A percentile compares a stretch with the other conserved stretches of the same genome.
phyloP scores from a whole-genome alignment of 2,888 invertebrate species.

The Orthosia cruda region DNA sequence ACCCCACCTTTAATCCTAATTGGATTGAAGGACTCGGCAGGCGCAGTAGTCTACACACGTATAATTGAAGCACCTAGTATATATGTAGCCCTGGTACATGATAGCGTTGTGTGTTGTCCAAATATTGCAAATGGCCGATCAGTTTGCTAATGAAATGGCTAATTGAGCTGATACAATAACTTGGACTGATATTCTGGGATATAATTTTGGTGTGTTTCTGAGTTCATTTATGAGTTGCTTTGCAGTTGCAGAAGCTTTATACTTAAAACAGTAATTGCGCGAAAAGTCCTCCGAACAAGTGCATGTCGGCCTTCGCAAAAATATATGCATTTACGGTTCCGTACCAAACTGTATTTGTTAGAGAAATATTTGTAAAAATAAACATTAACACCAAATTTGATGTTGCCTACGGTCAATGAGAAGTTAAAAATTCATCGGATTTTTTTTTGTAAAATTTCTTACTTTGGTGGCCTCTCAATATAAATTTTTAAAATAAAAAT shows the following conservation, averaged over 20 bases:
- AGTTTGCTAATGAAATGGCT: constrained; percentile 48
- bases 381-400: too few relatives aligned
- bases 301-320: too few relatives aligned
- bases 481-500: too few relatives aligned
- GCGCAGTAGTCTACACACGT: constrained; percentile 81
- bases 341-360: too few relatives aligned
- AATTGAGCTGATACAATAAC: constrained; percentile 51
- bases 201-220: neutral
- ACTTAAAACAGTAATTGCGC: neutral
- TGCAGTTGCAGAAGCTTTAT: neutral
- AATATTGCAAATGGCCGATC: constrained; percentile 57
- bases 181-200: constrained; percentile 4
- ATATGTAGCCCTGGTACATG: constrained; percentile 48
- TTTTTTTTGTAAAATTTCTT: too few relatives aligned
- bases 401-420: too few relatives aligned
- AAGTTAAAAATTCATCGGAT: too few relatives aligned
- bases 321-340: too few relatives aligned
- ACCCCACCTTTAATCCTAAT: constrained; percentile 85
- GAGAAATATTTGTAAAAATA: too few relatives aligned
- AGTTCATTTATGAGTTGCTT: neutral
- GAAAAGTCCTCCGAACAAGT: too few relatives aligned
- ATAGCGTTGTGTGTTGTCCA: constrained; percentile 58
- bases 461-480: too few relatives aligned
- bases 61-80: constrained; percentile 78
- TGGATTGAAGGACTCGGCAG: constrained; percentile 85